Percentiles rank a stretch among this genome's conserved stretches.
These are phyloP conservation scores for Trichacis sp. DNA, from an alignment of 2,888 invertebrate genomes.

Conservation along the genomic window DNA sequence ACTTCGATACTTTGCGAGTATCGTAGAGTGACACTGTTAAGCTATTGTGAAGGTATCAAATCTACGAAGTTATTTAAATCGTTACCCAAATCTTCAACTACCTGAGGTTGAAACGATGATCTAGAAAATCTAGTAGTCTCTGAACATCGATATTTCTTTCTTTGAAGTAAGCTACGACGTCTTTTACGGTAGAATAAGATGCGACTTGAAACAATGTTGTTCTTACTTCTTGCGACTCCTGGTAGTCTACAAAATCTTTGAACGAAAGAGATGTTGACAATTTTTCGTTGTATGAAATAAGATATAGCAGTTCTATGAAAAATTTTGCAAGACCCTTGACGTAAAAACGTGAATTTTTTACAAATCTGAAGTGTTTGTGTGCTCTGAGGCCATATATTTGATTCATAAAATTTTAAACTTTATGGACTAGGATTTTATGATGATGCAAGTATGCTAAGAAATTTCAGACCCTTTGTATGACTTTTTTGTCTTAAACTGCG, in stretches of 20 bases:
- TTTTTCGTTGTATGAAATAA: slow-evolving; percentile 54
- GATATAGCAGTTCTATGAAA: slow-evolving; percentile 45
- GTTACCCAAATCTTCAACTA: slow-evolving; percentile 12
- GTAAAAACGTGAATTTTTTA: slow-evolving; percentile 22
- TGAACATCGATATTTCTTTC: slow-evolving; percentile 48
- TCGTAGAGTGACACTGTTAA: not conserved
- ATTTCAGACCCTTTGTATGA: slow-evolving; percentile 46
- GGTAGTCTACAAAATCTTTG: slow-evolving; percentile 36
- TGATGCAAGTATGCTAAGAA: slow-evolving; percentile 49
- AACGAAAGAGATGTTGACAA: slow-evolving; percentile 46
- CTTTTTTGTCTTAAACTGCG: slow-evolving; percentile 49
- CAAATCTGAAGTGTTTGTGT: not conserved
- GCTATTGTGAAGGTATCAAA: no score
- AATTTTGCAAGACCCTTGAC: slow-evolving; percentile 49
- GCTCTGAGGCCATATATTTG: slow-evolving; percentile 36
- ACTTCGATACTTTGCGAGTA: slow-evolving; percentile 51
- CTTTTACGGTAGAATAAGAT: slow-evolving; percentile 15
- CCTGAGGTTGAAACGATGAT: slow-evolving; percentile 23
- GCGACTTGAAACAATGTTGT: slow-evolving; percentile 15
- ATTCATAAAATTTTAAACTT: slow-evolving; percentile 48
- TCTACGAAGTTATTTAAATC: slow-evolving; percentile 41
- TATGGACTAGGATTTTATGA: slow-evolving; percentile 51
- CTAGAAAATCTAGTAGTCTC: slow-evolving; percentile 14
- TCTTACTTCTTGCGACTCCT: slow-evolving; percentile 30
- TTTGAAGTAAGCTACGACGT: slow-evolving; percentile 33